Evolutionary conservation across 1,140 invertebrate genomes (phyloP).

Genomic region (Trichoplusia ni): DNA sequence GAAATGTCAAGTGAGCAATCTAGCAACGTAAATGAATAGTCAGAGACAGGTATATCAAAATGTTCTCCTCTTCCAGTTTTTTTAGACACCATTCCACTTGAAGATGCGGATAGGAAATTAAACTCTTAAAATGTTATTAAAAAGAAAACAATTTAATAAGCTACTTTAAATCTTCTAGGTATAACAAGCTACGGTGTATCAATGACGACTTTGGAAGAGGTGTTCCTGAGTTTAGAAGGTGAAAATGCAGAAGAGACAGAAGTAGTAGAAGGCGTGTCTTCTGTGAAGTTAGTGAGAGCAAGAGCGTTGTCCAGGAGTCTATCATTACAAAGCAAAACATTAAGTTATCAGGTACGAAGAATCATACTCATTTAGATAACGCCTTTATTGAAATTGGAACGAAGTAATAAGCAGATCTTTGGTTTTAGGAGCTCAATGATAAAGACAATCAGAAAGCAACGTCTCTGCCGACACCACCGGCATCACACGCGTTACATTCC

Average conservation of each 20-base stretch:
- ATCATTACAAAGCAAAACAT: conserved; percentile 87
- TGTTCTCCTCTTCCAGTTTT: too few species aligned
- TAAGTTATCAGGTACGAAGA: conserved; percentile 84
- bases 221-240: conserved; percentile 89
- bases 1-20: too few species aligned
- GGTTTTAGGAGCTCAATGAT: conserved; percentile 83
- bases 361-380: too few species aligned
- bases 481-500: conserved; percentile 75
- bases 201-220: conserved; percentile 96
- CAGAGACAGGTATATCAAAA: too few species aligned
- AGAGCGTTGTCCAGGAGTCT: conserved; percentile 86
- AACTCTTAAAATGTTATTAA: not conserved
- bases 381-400: too few species aligned
- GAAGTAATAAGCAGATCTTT: not conserved
- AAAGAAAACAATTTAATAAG: not conserved
- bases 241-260: conserved; percentile 86
- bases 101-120: too few species aligned
- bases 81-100: too few species aligned
- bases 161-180: conserved; percentile 65
- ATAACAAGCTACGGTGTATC: conserved; percentile 95
- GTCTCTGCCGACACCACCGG: conserved; percentile 64
- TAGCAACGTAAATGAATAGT: too few species aligned
- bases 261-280: conserved; percentile 86
- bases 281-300: conserved; percentile 87
- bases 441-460: conserved; percentile 78